Conservation (phyloP, 1,140 invertebrate genomes). For the Nasonia longicornis region DNA sequence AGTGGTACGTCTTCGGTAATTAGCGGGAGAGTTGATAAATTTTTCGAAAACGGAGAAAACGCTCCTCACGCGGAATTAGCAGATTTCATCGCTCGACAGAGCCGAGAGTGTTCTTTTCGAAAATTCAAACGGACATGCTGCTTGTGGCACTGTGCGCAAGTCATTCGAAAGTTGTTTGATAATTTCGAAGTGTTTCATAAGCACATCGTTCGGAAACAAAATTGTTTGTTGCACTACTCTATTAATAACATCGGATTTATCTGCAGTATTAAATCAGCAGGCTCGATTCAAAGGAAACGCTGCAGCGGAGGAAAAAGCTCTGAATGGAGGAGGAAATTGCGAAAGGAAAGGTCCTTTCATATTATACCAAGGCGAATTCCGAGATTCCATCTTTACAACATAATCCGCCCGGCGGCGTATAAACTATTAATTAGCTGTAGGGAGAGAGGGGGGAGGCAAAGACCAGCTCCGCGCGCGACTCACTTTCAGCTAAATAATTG, state of each 20-base stretch:
- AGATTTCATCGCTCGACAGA: neutral
- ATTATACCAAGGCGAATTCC: neutral
- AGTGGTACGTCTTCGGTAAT: no score
- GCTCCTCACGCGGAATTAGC: no score
- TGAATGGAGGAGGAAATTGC: neutral
- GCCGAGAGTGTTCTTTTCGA: neutral
- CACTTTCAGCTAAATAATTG: constrained; percentile 26
- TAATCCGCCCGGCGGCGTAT: neutral
- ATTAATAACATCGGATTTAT: no score
- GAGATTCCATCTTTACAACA: neutral
- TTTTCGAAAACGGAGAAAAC: no score
- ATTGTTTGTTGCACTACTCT: neutral
- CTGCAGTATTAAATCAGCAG: neutral
- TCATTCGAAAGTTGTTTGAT: neutral
- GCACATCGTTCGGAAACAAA: neutral
- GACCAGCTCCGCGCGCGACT: neutral
- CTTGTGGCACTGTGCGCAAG: neutral
- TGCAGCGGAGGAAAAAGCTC: neutral
- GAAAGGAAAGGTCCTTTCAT: no score
- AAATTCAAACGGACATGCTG: neutral
- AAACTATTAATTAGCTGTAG: constrained; percentile 24
- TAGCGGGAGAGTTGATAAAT: no score
- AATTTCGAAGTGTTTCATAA: neutral
- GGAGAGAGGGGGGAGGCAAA: neutral
- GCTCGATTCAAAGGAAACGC: neutral